Evolutionary conservation across 1,140 invertebrate species (phyloP), one percentile per base, ranked within the genome.

Genomic region (Ectropis grisescens): DNA sequence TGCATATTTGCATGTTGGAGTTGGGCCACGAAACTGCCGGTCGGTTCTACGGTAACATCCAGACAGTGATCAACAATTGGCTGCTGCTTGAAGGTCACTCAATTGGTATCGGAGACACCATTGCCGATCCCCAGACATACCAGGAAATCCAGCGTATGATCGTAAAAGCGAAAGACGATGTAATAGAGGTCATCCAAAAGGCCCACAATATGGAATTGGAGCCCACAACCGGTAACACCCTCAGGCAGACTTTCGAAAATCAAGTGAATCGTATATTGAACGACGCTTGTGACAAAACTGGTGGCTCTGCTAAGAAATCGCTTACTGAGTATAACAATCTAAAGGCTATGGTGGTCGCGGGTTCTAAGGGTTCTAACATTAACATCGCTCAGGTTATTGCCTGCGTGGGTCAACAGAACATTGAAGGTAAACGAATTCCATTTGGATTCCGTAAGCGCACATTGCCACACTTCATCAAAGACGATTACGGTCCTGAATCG

Each of bases 321-420:
- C 83, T 99, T 1, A 99, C 98, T 30, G 98, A 99, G 66, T 98
- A 97, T 82, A 99, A 99, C 68, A 99, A 99, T 82, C 88, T 99
- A 56, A 99, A 99, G 75, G 93, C 97, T 87, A 99, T 99, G 98
- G 98, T 99, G 50, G 97, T 99, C 1, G 94, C 98, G 11, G 98
- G 98, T 35, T 97, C 98, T 0, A 99, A 99, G 82, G 98, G 98
- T 28, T 99, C 97, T 3, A 99, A 99, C 64, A 99, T 99, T 88
- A 99, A 99, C 64, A 99, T 99, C 67, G 99, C 98, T 14, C 98
- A 99, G 86, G 95, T 98, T 87, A 99, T 99, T 88, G 98, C 98
- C 84, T 99, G 98, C 89, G 98, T 99, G 39, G 98, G 98, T 13
- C 98, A 99, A 82, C 98, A 99, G 82, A 99, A 99, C 89, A 98